Evolutionary conservation across 2,113 vertebrate species (phyloP).

Genomic region (Calidris pugnax): DNA sequence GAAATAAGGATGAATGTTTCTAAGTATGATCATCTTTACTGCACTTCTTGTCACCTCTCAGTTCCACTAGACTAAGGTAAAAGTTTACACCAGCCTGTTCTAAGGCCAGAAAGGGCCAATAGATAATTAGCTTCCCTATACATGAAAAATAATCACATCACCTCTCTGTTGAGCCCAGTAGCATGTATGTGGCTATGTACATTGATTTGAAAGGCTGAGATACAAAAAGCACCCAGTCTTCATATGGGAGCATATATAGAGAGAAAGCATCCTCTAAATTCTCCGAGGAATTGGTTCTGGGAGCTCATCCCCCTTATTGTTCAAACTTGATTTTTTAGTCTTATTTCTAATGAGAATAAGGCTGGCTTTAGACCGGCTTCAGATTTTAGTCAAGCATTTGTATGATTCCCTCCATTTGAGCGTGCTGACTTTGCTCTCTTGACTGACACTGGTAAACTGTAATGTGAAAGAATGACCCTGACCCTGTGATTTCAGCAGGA

Average conservation of each 20-base stretch:
- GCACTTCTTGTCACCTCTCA: neutral
- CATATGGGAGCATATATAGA: neutral
- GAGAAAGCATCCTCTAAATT: neutral
- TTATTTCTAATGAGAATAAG: neutral
- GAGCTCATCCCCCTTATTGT: neutral
- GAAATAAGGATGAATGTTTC: neutral
- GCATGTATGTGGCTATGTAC: neutral
- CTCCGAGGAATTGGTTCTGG: neutral
- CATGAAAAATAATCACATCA: neutral
- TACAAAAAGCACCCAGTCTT: neutral
- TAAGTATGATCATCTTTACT: neutral
- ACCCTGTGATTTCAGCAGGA: constrained; percentile 45
- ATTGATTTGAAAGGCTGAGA: neutral
- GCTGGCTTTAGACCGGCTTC: neutral
- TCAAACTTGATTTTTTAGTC: neutral
- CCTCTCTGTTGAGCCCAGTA: neutral
- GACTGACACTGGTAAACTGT: neutral
- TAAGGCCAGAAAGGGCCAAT: neutral
- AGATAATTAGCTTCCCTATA: neutral
- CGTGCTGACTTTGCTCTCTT: neutral
- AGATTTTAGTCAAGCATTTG: neutral
- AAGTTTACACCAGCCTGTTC: neutral
- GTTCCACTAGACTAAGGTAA: neutral
- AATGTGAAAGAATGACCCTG: neutral
- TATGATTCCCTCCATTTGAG: neutral